Conservation (phyloP, 2,113 vertebrate species). For the Coregonus clupeaformis region DNA sequence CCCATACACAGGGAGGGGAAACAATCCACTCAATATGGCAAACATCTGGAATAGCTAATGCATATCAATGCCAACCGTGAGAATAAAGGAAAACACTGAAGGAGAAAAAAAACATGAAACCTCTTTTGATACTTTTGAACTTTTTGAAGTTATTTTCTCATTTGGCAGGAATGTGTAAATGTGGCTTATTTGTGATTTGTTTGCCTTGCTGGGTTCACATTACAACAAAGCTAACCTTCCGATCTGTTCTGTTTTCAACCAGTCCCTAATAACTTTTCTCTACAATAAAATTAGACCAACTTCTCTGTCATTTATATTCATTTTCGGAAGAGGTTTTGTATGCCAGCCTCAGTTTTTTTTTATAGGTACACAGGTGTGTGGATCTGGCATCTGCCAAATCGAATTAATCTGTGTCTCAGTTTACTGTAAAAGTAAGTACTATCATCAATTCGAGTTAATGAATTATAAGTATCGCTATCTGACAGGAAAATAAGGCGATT, state of each 20-base stretch:
- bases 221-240: slow-evolving; percentile 6
- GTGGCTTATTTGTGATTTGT: slow-evolving; percentile 3
- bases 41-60: slow-evolving; percentile 13
- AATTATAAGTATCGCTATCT: neutral
- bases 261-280: neutral
- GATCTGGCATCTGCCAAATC: neutral
- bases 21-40: neutral
- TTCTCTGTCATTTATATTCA: neutral
- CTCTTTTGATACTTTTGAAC: slow-evolving; percentile 12
- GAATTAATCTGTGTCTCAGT: neutral
- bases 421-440: neutral
- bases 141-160: slow-evolving; percentile 17
- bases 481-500: neutral
- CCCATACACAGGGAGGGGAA: slow-evolving; percentile 1
- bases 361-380: neutral
- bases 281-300: neutral
- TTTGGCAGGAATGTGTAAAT: slow-evolving; percentile 9
- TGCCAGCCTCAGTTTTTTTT: too few species aligned
- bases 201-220: neutral
- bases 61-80: slow-evolving; percentile 17
- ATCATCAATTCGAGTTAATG: neutral
- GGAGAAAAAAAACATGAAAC: neutral
- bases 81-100: slow-evolving; percentile 8
- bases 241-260: slow-evolving; percentile 3
- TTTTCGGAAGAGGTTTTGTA: too few species aligned